Base-by-base conservation (phyloP, 2,888 invertebrate genomes). In the Clistopyga incitator region DNA sequence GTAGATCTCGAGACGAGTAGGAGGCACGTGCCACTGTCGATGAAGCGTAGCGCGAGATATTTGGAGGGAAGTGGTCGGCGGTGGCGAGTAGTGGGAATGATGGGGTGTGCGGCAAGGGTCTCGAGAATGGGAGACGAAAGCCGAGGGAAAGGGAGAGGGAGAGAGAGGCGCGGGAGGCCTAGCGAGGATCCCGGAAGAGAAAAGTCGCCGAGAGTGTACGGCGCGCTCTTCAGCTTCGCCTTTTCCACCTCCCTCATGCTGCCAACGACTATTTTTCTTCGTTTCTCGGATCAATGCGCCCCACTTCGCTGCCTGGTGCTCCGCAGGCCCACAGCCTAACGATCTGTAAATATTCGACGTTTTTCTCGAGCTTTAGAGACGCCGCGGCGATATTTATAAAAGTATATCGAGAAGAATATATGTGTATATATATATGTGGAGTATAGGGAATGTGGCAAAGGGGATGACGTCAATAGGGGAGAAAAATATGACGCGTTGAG, bases 241-340 rank as follows among this genome's bases (percentile, higher is more conserved):
- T 75, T 78, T 56, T 56, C 38, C 34, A 18, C 45, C 78, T 11
- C 11, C 68, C 50, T 77, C n/a, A 42, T n/a, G n/a, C 20, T 29
- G 56, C 65, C 42, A 45, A 34, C 42, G 61, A 59, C 80, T 71
- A 70, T 85, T 79, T 78, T 81, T 79, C 85, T 79, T 81, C 70
- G 75, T 78, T 78, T 78, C 75, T 64, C 76, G 78, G 81, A 84
- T 84, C 77, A 67, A 80, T 76, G 78, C 67, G 47, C 56, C 38
- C 67, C 47, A 74, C 68, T 74, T 72, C 72, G 52, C 65, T 45
- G 64, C 25, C 47, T 64, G 64, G 52, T 20, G 10, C 18, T 23
- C 20, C 23, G 42, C 42, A 67, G 34, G 47, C 42, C 34, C 50
- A 77, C 80, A 50, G 52, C 45, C 52, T 68, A 80, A 80, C 75